Evolutionary conservation across 2,113 vertebrate genomes (phyloP).

Genomic region (Hippopotamus amphibius): DNA sequence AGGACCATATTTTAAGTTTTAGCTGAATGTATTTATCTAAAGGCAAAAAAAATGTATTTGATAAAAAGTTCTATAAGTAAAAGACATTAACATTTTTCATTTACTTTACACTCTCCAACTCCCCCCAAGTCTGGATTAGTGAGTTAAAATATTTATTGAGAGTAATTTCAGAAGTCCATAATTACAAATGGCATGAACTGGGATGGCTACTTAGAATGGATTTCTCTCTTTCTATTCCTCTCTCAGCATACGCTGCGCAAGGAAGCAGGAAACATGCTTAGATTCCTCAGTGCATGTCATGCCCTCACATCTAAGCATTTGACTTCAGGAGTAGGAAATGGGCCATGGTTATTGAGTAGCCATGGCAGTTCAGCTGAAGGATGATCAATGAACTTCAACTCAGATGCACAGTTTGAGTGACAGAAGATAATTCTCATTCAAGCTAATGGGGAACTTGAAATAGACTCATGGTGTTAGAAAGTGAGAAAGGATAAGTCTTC

Average conservation of each 20-base stretch:
- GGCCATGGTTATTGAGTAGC: constrained; percentile 14
- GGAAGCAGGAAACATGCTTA: background rate
- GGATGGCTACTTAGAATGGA: background rate
- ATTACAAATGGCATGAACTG: constrained; percentile 11
- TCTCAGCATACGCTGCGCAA: background rate
- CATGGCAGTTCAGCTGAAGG: constrained; percentile 40
- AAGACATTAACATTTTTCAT: background rate
- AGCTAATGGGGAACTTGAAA: background rate
- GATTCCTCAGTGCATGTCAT: background rate
- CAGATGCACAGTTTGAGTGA: constrained; percentile 48
- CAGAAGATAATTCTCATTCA: constrained; percentile 31
- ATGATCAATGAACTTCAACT: background rate
- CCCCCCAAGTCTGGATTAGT: background rate
- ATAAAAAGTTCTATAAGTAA: background rate
- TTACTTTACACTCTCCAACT: background rate
- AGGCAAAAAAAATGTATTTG: background rate
- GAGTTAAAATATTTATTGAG: constrained; percentile 22
- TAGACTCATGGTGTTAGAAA: constrained; percentile 19
- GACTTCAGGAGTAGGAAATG: background rate
- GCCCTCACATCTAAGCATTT: background rate
- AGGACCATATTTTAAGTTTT: background rate
- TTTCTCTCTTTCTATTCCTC: background rate
- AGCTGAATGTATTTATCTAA: background rate
- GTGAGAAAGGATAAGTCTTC: background rate
- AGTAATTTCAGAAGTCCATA: constrained; percentile 7